phyloP scores from a whole-genome alignment of 53 echinoderm and acorn worm genomes.

The Antedon mediterranea region DNA sequence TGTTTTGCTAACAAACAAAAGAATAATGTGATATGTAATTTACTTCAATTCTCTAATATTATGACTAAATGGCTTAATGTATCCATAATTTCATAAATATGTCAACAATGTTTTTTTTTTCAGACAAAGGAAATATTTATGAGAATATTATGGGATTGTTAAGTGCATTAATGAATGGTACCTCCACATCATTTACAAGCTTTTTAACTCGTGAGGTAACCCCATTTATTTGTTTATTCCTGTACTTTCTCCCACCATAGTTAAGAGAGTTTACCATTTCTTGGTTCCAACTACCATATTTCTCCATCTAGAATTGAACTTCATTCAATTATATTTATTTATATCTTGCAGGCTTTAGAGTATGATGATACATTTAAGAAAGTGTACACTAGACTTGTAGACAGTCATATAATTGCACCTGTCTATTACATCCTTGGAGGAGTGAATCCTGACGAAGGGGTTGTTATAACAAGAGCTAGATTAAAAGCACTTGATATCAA shows the following conservation, averaged over 20 bases:
- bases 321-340: no score
- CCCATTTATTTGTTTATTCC: neutral
- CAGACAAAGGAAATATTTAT: constrained; percentile 48
- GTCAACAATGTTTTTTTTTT: no score
- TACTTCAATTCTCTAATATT: no score
- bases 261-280: no score
- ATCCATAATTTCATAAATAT: no score
- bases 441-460: constrained; percentile 49
- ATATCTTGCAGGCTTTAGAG: neutral
- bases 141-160: constrained; percentile 55
- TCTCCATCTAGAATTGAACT: no score
- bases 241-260: no score
- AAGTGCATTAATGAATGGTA: constrained; percentile 34
- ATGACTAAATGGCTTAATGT: no score
- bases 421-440: constrained; percentile 75
- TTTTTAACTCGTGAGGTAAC: constrained; percentile 77
- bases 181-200: constrained; percentile 27
- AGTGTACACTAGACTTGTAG: constrained; percentile 14
- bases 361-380: constrained; percentile 7
- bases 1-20: no score
- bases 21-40: no score
- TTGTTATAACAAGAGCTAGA: constrained; percentile 58
- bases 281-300: no score
- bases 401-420: constrained; percentile 35
- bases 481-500: constrained; percentile 30